Evolutionary conservation across 2,797 vertebrate species (phyloP).

Genomic region (Peromyscus melanophrys): DNA sequence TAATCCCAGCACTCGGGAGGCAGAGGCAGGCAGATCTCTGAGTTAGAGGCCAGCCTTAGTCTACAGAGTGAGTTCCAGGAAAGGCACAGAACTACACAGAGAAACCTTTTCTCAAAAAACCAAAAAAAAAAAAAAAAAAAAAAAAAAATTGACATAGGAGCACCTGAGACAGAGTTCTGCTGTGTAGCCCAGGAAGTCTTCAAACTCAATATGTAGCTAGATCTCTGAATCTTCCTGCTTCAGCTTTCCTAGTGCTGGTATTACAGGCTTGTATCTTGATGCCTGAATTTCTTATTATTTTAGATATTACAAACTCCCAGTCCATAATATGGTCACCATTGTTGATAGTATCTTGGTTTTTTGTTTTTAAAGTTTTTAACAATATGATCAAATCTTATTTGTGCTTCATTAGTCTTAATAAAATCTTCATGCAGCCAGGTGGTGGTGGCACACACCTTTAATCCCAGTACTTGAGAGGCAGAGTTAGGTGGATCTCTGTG

Average conservation of each 20-base stretch:
- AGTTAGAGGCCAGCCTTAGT: too few species aligned
- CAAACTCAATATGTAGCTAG: neutral
- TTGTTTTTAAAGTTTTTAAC: neutral
- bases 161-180: neutral
- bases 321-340: neutral
- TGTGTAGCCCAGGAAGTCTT: neutral
- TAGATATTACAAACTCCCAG: neutral
- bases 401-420: neutral
- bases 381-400: neutral
- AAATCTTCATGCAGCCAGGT: neutral
- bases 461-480: too few species aligned
- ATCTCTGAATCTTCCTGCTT: neutral
- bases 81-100: too few species aligned
- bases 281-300: neutral
- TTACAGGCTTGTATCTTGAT: neutral
- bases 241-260: neutral
- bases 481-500: too few species aligned
- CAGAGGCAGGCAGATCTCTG: too few species aligned
- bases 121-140: too few species aligned
- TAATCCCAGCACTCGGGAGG: too few species aligned
- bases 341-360: slow-evolving; percentile 1
- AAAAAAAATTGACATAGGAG: too few species aligned
- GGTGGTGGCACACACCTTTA: too few species aligned
- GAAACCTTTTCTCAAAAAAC: too few species aligned
- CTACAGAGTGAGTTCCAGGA: too few species aligned